Evolutionary conservation across 2,888 invertebrate species (phyloP).

Genomic region (Chironomus tentans): DNA sequence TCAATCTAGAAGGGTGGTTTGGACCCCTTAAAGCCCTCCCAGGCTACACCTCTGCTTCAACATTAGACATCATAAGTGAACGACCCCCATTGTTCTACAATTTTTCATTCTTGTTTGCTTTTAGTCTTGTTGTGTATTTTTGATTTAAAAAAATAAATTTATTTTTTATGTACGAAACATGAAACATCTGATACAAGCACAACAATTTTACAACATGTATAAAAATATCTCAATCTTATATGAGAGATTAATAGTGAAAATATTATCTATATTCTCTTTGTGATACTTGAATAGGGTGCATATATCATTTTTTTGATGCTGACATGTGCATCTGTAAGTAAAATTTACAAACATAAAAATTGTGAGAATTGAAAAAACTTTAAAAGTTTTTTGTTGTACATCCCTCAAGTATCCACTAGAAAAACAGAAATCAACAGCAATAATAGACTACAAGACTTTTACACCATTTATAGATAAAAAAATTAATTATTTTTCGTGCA

Average conservation of each 20-base stretch:
- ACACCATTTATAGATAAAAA: too few species aligned
- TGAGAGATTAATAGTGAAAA: background rate
- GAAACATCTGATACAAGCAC: slow-evolving; percentile 28
- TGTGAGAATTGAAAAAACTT: background rate
- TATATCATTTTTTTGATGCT: background rate
- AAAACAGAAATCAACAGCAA: too few species aligned
- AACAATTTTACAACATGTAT: slow-evolving; percentile 27
- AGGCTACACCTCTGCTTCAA: too few species aligned
- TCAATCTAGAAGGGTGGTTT: too few species aligned
- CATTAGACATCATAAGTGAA: too few species aligned
- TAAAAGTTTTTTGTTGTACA: background rate
- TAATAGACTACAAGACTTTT: too few species aligned
- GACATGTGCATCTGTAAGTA: background rate
- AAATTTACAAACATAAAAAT: background rate
- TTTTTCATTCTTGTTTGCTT: background rate
- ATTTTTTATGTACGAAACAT: slow-evolving; percentile 20
- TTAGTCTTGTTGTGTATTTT: background rate
- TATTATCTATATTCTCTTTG: background rate
- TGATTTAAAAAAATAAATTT: background rate
- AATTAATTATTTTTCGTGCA: too few species aligned
- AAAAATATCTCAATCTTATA: slow-evolving; percentile 25
- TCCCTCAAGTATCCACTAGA: slow-evolving; percentile 17
- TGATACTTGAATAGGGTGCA: background rate
- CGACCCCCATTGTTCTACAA: background rate
- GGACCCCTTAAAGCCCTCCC: too few species aligned